These are phyloP conservation scores for Drosophila trapezifrons DNA, from an alignment of 1,140 invertebrate genomes.

Conservation along the genomic window DNA sequence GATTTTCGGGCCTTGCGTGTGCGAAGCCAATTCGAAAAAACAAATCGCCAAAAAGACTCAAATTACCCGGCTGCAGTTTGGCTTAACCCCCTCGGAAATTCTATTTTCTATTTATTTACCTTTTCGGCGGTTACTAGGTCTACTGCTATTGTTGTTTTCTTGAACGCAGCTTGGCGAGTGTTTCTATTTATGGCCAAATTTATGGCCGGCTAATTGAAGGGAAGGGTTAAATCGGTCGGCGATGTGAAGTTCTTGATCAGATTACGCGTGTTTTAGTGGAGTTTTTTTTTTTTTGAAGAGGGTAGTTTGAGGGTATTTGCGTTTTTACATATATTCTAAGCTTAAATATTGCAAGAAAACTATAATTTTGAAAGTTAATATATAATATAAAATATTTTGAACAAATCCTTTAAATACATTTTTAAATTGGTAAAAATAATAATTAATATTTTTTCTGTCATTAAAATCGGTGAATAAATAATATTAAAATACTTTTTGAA, in stretches of 20 bases:
- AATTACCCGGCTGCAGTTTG: conserved; percentile 64
- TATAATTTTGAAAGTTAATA: not conserved
- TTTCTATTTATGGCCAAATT: conserved; percentile 64
- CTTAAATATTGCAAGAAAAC: not conserved
- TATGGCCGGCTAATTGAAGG: conserved; percentile 59
- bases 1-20: conserved; percentile 63
- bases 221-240: conserved; percentile 11
- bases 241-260: conserved; percentile 5
- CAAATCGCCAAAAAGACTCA: conserved; percentile 47
- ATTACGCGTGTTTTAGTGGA: conserved; percentile 1
- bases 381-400: not conserved
- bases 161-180: conserved; percentile 7
- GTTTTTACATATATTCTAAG: too few relatives aligned
- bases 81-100: conserved; percentile 55
- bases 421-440: too few relatives aligned
- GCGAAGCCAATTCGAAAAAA: conserved; percentile 50
- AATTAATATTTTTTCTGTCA: too few relatives aligned
- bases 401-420: not conserved
- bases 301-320: too few relatives aligned
- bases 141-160: conserved; percentile 41
- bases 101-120: conserved; percentile 69
- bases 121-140: conserved; percentile 33
- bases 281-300: not conserved
- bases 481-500: not conserved
- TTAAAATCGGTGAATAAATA: too few relatives aligned